Evolutionary conservation across 1,140 invertebrate genomes (phyloP), one percentile per base, ranked within the genome.

Genomic region (Eufriesea mexicana): DNA sequence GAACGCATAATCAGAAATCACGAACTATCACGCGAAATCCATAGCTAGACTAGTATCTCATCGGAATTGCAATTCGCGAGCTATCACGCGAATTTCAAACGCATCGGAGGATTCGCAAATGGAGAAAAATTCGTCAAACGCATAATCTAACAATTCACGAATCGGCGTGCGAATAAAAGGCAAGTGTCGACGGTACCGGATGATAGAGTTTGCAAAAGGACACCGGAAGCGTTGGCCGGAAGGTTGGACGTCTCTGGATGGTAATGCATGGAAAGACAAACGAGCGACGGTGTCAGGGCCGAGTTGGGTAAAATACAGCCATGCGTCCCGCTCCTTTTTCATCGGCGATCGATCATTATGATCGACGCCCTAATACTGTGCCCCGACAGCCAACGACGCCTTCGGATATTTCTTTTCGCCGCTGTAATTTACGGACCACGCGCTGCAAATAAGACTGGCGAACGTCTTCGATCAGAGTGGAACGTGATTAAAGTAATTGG

Each of bases 321-420:
- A 8, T 2, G 25, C 5, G 61, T 42, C 14, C 9, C 25, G 47
- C 20, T 25, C 49, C 35, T 55, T 45, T 77, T 77, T 55, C 12
- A 54, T 55, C 62, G 62, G 9, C 49, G n/a, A 67, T 77, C 75
- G 35, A 77, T 67, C 75, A 77, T 77, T 55, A 18, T 23, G 49
- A 77, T 77, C 61, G 49, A 66, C 62, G 49, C 61, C 18, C 61
- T 64, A 59, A 66, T 42, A 42, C 47, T 25, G n/a, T 4, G 2
- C 42, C 14, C 2, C 0, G 28, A 49, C 73, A 75, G 16, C 73
- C 45, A 61, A 61, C 61, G 47, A 64, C 74, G 42, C 49, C 75
- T 20, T 54, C 61, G 49, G 9, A 55, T 66, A 20, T 77, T 66
- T 25, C 28, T 64, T 20, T 20, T 35, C 5, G 28, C 20, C 14